Percentiles rank a stretch among this genome's conserved stretches.
Conservation (phyloP, 2,888 invertebrate genomes). For the Ariolimax columbianus region DNA sequence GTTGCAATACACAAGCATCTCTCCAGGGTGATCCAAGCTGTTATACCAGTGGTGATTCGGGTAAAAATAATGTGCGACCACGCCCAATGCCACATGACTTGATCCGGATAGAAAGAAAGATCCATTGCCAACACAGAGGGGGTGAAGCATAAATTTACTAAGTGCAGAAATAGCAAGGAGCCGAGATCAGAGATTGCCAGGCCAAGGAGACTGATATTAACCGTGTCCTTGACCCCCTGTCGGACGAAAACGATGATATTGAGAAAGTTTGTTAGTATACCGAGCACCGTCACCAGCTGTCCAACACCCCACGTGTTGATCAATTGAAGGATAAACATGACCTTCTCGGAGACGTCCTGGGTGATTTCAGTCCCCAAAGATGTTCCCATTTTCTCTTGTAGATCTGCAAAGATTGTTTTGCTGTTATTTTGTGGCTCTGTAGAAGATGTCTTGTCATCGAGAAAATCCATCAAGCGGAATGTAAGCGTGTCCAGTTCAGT, state of each 20-base stretch:
- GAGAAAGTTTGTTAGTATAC: neutral
- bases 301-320: constrained; percentile 14
- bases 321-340: neutral
- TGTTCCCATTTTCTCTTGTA: neutral
- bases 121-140: neutral
- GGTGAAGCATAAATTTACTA: constrained; percentile 17
- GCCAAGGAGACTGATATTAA: constrained; percentile 16
- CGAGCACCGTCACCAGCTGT: neutral
- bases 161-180: neutral
- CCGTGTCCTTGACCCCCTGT: constrained; percentile 1
- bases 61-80: constrained; percentile 17
- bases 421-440: too few relatives aligned
- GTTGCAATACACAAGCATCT: neutral
- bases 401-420: too few relatives aligned
- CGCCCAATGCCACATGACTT: neutral
- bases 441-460: too few relatives aligned
- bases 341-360: neutral
- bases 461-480: too few relatives aligned
- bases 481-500: too few relatives aligned
- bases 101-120: constrained; percentile 6
- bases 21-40: constrained; percentile 4
- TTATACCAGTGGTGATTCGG: neutral
- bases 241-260: neutral
- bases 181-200: constrained; percentile 7
- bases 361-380: neutral